Percentiles rank a stretch among this genome's conserved stretches.
These are phyloP conservation scores for Diloba caeruleocephala DNA, from an alignment of 2,888 invertebrate genomes.

Conservation along the genomic window DNA sequence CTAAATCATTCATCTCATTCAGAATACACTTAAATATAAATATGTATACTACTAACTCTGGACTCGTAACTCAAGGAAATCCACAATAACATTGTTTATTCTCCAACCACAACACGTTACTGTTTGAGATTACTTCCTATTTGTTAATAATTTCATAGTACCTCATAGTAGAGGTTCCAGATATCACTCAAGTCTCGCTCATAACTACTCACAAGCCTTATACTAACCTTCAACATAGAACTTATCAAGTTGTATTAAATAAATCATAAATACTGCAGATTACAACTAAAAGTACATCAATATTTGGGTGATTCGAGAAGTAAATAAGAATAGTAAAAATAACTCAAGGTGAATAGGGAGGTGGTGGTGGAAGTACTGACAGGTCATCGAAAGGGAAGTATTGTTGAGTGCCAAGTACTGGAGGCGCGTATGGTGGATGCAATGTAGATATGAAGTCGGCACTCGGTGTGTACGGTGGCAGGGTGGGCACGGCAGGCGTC, in stretches of 20 bases:
- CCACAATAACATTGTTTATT: constrained; percentile 18
- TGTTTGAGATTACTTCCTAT: constrained; percentile 46
- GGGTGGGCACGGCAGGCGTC: constrained; percentile 87
- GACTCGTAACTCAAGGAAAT: constrained; percentile 22
- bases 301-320: constrained; percentile 48
- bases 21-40: constrained; percentile 20
- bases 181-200: constrained; percentile 4
- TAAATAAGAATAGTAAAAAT: constrained; percentile 21
- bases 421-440: constrained; percentile 75
- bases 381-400: constrained; percentile 86
- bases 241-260: constrained; percentile 32
- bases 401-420: constrained; percentile 79
- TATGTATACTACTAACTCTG: constrained; percentile 17
- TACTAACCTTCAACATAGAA: constrained; percentile 33
- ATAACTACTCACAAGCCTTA: constrained; percentile 38
- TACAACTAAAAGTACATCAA: constrained; percentile 53
- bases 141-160: constrained; percentile 9
- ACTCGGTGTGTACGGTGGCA: constrained; percentile 90
- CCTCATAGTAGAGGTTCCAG: constrained; percentile 4
- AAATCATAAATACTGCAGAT: constrained; percentile 53
- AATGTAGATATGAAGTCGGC: constrained; percentile 74
- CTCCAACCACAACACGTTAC: constrained; percentile 6
- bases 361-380: constrained; percentile 85
- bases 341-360: constrained; percentile 86
- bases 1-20: constrained; percentile 39